Evolutionary conservation across 2,888 invertebrate species (phyloP).

Genomic region (Ligdia adustata): DNA sequence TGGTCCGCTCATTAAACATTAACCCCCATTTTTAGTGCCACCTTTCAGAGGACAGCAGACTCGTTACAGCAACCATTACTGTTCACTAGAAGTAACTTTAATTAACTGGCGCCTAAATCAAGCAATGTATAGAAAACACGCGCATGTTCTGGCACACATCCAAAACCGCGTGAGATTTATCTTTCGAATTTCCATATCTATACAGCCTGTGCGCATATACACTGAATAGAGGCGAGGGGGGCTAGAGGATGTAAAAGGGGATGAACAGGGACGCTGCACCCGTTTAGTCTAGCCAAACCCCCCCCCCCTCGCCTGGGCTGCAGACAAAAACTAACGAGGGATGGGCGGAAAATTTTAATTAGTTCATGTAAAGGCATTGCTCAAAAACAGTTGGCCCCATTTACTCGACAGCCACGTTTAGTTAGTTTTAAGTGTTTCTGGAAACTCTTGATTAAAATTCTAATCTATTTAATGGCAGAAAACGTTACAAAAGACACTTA

Average conservation of each 20-base stretch:
- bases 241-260: conserved; percentile 9
- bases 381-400: conserved; percentile 3
- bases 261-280: conserved; percentile 31
- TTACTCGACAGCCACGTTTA: background rate
- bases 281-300: conserved; percentile 26
- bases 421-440: conserved; percentile 3
- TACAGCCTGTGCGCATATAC: conserved; percentile 34
- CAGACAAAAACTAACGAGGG: conserved; percentile 26
- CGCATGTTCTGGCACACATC: conserved; percentile 57
- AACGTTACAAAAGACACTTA: no score
- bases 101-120: conserved; percentile 57
- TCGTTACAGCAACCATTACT: conserved; percentile 16
- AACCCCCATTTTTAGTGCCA: conserved; percentile 13
- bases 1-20: conserved; percentile 9
- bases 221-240: conserved; percentile 15
- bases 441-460: conserved; percentile 7
- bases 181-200: conserved; percentile 49
- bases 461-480: background rate
- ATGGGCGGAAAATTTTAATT: conserved; percentile 22
- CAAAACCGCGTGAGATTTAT: conserved; percentile 69
- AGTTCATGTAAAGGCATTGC: conserved; percentile 16
- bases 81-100: conserved; percentile 36
- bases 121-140: conserved; percentile 41
- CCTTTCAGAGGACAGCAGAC: conserved; percentile 9
- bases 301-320: conserved; percentile 6